Base-by-base conservation (phyloP, 2,797 vertebrate genomes). In the Sebastes taczanowskii region DNA sequence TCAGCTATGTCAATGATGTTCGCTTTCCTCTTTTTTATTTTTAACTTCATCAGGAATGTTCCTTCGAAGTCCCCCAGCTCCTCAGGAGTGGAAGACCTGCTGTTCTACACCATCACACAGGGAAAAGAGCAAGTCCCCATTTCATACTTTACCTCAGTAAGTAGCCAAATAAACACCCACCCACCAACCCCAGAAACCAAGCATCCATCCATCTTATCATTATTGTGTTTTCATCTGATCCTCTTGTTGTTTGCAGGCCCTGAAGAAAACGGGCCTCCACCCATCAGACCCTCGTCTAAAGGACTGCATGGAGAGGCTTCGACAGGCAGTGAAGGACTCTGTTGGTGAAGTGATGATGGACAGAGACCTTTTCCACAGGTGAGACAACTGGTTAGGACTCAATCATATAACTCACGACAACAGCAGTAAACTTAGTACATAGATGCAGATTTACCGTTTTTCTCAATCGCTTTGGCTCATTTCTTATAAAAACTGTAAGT, bases 81-180 rank as follows among this genome's bases (percentile, higher is more conserved):
- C 77, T 93, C 92, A 8, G 95, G 95, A 74, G 93, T 98, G 75
- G 96, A 96, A 30, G 95, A 96, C 71, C 95, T 97, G 92, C 96
- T 98, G 49, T 98, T 97, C 94, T 96, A 97, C 92, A 97, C 96
- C 59, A 95, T 98, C 85, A 97, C 97, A 2, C 95, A 97, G 23
- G 97, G 97, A 74, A 94, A 96, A 79, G 96, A 97, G 25, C 93
- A 93, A 64, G 94, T 97, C 62, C 95, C 97, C 9, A 91, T 97
- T 67, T 95, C 97, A 78, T 88, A 95, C 81, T 98, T 98, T 79
- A 96, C 92, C 62, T 91, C 93, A 66, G 97, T 98, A 91, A 96
- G 96, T 92, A 74, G 27, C 27, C 55, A 32, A 65, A 59, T 2
- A 16, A 14, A 53, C 11, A n/a, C 25, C 25, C 13, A 10, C 13